Evolutionary conservation across 2,113 vertebrate genomes (phyloP).

Genomic region (Trichechus manatus): DNA sequence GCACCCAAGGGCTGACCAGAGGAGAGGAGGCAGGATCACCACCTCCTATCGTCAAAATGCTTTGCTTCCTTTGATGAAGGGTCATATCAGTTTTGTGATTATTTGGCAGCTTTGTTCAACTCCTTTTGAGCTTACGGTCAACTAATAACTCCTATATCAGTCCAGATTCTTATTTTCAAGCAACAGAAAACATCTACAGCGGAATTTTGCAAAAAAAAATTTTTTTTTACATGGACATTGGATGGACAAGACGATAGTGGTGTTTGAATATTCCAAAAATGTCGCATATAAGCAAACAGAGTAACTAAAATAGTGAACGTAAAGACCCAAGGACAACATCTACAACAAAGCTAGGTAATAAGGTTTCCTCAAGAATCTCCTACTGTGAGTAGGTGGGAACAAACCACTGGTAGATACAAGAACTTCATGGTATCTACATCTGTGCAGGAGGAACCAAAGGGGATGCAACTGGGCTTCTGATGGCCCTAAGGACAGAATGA

Average conservation of each 20-base stretch:
- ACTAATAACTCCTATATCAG: background rate
- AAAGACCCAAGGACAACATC: background rate
- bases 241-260: background rate
- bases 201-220: background rate
- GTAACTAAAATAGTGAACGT: background rate
- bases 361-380: background rate
- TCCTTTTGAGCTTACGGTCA: background rate
- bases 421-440: background rate
- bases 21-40: background rate
- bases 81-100: background rate
- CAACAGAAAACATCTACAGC: background rate
- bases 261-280: conserved; percentile 23
- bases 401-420: background rate
- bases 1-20: background rate
- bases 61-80: background rate
- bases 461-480: background rate
- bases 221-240: background rate
- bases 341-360: background rate
- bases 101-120: background rate
- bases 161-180: background rate
- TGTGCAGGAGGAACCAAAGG: background rate
- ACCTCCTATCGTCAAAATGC: background rate
- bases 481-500: background rate
- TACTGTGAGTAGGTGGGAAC: background rate
- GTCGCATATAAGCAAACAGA: background rate